These are phyloP conservation scores for Sturmia bella DNA, from an alignment of 2,888 invertebrate species.

Conservation along the genomic window DNA sequence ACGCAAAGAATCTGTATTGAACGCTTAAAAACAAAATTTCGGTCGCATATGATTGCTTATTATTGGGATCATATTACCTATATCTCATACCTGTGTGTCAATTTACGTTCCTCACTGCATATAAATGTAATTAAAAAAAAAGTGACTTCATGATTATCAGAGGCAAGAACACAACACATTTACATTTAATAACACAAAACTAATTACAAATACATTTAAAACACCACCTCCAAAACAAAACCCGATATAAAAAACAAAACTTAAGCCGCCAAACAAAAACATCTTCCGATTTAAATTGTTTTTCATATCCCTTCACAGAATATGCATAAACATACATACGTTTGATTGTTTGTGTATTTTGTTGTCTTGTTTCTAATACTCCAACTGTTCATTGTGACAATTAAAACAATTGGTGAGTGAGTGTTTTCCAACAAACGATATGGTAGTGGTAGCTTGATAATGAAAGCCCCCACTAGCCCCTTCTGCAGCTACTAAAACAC, in stretches of 20 bases:
- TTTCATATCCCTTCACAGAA: slow-evolving; percentile 31
- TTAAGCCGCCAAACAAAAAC: slow-evolving; percentile 21
- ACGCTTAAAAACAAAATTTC: too few species aligned
- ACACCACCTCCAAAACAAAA: slow-evolving; percentile 64
- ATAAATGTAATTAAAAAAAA: slow-evolving; percentile 51
- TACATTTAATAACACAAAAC: slow-evolving; percentile 67
- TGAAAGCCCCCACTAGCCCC: not conserved
- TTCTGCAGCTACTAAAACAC: slow-evolving; percentile 15
- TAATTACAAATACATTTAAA: slow-evolving; percentile 73
- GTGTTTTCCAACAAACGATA: slow-evolving; percentile 5
- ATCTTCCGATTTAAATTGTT: slow-evolving; percentile 34
- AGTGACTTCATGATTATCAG: slow-evolving; percentile 47
- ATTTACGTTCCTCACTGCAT: slow-evolving; percentile 22
- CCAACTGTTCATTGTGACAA: slow-evolving; percentile 24
- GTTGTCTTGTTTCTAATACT: slow-evolving; percentile 13
- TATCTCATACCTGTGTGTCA: too few species aligned
- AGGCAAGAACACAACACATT: slow-evolving; percentile 6
- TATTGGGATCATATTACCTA: too few species aligned
- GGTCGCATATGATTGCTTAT: too few species aligned
- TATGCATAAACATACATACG: not conserved
- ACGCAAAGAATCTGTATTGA: too few species aligned
- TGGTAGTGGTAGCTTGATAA: slow-evolving; percentile 17
- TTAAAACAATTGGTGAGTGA: slow-evolving; percentile 37
- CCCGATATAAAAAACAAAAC: slow-evolving; percentile 30
- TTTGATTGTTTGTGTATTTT: slow-evolving; percentile 24